Conservation (phyloP, 2,888 invertebrate species). For the Pollenia angustigena region DNA sequence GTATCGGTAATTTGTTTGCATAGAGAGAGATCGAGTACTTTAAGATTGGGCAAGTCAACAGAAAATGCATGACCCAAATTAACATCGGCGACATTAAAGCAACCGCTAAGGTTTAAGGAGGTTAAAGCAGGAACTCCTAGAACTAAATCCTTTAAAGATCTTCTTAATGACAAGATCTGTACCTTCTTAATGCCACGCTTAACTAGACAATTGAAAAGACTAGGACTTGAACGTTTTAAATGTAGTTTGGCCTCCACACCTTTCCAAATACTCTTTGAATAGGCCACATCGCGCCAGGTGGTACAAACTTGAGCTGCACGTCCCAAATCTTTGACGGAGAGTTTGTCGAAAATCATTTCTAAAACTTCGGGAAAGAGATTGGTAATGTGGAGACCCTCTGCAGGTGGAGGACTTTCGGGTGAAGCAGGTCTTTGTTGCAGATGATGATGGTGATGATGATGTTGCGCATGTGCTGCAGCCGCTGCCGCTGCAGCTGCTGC, state of each 20-base stretch:
- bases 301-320: slow-evolving; percentile 95
- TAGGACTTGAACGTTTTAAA: slow-evolving; percentile 91
- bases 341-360: slow-evolving; percentile 95
- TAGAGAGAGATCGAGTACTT: slow-evolving; percentile 93
- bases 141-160: slow-evolving; percentile 93
- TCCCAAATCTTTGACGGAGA: slow-evolving; percentile 95
- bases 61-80: slow-evolving; percentile 93
- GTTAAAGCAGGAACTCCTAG: slow-evolving; percentile 93
- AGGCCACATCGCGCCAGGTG: slow-evolving; percentile 96
- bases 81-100: slow-evolving; percentile 95
- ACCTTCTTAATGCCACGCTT: slow-evolving; percentile 94
- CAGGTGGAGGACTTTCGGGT: slow-evolving; percentile 85
- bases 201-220: slow-evolving; percentile 93
- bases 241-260: slow-evolving; percentile 96
- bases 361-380: slow-evolving; percentile 96
- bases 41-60: slow-evolving; percentile 90
- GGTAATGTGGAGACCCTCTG: slow-evolving; percentile 90
- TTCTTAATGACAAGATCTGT: slow-evolving; percentile 93
- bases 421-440: slow-evolving; percentile 81
- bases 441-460: slow-evolving; percentile 82
- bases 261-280: slow-evolving; percentile 96
- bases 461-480: slow-evolving; percentile 81
- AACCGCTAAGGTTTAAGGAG: slow-evolving; percentile 95
- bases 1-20: slow-evolving; percentile 98
- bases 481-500: slow-evolving; percentile 80